Evolutionary conservation across 2,888 invertebrate genomes (phyloP).

Genomic region (Automeris io): DNA sequence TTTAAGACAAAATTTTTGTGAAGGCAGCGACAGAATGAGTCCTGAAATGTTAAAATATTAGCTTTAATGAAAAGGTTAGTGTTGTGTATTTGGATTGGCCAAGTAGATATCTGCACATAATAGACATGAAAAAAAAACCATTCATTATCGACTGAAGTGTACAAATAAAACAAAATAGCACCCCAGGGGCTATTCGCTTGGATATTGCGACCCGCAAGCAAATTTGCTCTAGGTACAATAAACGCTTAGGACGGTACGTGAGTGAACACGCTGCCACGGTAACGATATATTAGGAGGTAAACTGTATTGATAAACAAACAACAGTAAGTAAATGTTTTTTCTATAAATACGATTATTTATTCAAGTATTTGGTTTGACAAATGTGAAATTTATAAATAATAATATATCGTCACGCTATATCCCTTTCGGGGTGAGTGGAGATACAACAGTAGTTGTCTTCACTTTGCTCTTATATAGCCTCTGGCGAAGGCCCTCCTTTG

Average conservation of each 20-base stretch:
- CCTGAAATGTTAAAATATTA: constrained; percentile 51
- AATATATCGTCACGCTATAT: too few species aligned
- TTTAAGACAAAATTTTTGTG: constrained; percentile 42
- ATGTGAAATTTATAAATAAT: too few species aligned
- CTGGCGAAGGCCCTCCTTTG: too few species aligned
- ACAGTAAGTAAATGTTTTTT: not conserved
- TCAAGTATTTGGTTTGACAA: too few species aligned
- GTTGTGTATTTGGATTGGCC: too few species aligned
- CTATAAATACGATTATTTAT: too few species aligned
- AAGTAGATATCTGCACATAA: too few species aligned
- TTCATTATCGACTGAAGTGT: constrained; percentile 64
- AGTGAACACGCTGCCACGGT: constrained; percentile 33
- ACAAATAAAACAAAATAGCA: constrained; percentile 68
- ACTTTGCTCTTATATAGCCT: too few species aligned
- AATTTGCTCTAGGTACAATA: constrained; percentile 72
- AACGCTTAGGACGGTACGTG: constrained; percentile 60
- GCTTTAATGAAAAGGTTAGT: constrained; percentile 54
- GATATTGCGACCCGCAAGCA: constrained; percentile 73
- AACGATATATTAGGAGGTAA: constrained; percentile 26
- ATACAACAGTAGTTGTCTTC: too few species aligned
- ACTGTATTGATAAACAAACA: constrained; percentile 11
- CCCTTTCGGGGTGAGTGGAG: too few species aligned
- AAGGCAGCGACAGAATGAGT: constrained; percentile 26
- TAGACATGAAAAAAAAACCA: constrained; percentile 58
- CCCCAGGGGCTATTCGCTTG: constrained; percentile 59